A percentile compares a stretch with the other conserved stretches of the same genome.
Conservation (phyloP, 2,797 vertebrate species). For the Mustela erminea region DNA sequence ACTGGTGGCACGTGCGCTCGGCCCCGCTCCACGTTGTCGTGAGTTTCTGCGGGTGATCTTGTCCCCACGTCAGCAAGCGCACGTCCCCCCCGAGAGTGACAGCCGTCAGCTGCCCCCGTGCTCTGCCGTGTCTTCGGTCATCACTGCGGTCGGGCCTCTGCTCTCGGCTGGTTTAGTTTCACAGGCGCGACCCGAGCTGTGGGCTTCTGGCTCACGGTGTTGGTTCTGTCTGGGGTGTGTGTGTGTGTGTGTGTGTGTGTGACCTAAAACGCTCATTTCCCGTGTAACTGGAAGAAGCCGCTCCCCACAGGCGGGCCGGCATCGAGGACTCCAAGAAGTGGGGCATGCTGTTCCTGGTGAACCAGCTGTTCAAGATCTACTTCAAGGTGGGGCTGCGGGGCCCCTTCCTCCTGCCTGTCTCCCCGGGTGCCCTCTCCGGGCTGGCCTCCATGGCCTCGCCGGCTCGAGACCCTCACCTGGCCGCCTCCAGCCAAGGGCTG, state of each 20-base stretch:
- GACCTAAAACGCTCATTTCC: accelerated
- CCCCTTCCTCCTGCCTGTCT: not conserved
- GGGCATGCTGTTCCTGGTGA: slow-evolving; percentile 99
- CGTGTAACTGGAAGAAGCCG: not conserved
- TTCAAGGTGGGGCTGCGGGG: slow-evolving; percentile 93
- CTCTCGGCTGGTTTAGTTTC: not conserved
- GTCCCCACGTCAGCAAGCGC: not conserved
- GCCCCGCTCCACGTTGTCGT: too few species aligned
- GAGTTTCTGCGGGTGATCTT: not conserved
- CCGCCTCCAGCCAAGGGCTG: not conserved
- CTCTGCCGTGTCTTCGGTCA: not conserved
- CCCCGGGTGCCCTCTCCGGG: not conserved
- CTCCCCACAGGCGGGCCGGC: slow-evolving; percentile 92
- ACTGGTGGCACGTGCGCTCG: not conserved
- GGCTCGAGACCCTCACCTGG: not conserved
- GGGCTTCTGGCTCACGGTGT: not conserved
- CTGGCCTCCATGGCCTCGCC: not conserved
- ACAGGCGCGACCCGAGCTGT: not conserved
- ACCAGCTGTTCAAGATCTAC: slow-evolving; percentile 99
- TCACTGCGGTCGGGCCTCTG: too few species aligned
- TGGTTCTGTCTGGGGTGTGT: not conserved
- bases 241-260: not conserved
- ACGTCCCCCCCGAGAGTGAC: not conserved
- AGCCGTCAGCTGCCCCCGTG: not conserved
- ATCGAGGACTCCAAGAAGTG: slow-evolving; percentile 99